Base-by-base conservation (phyloP, 2,113 vertebrate genomes). In the Mugil cephalus region DNA sequence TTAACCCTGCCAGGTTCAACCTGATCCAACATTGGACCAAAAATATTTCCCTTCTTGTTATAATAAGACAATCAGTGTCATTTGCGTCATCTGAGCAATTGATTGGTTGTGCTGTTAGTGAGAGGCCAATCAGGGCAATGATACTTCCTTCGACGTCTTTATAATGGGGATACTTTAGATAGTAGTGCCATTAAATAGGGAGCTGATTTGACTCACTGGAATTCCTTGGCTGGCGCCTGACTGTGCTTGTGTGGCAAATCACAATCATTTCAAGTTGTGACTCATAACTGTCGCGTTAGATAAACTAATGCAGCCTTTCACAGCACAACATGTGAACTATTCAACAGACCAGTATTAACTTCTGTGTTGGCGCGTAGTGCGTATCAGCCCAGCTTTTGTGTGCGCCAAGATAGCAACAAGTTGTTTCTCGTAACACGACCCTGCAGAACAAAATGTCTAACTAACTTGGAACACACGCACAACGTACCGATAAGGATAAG, bases 381-480 rank as follows among this genome's bases (percentile, higher is more conserved):
- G 38, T 42, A 30, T 36, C 36, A 66, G 9, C 58, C 38, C 53
- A 64, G 8, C 46, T 35, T 66, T 74, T 76, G 74, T 71, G 19
- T 54, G 35, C 46, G 40, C 52, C 1, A 13, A 63, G 35, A 56
- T 39, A 39, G 63, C 51, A 58, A 84, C 63, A 64, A 47, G 48
- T 43, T 74, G 79, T 85, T 71, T 71, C 40, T 61, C 53, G 50
- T 39, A 14, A 7, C 30, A 34, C 30, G 52, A 69, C 72, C 64
- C 54, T 10, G 30, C 39, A 66, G 88, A 82, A 91, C 87, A 90
- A 53, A 68, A 68, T 80, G 86, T 90, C 70, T 80, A 50, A 54
- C 69, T 76, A 40, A 62, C 60, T 30, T 10, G 51, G 74, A 85
- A 81, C 69, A 86, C 62, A 61, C 45, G 24, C 24, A 45, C 35